Conservation (phyloP, 2,888 invertebrate species). For the Dorcus parallelipipedus region DNA sequence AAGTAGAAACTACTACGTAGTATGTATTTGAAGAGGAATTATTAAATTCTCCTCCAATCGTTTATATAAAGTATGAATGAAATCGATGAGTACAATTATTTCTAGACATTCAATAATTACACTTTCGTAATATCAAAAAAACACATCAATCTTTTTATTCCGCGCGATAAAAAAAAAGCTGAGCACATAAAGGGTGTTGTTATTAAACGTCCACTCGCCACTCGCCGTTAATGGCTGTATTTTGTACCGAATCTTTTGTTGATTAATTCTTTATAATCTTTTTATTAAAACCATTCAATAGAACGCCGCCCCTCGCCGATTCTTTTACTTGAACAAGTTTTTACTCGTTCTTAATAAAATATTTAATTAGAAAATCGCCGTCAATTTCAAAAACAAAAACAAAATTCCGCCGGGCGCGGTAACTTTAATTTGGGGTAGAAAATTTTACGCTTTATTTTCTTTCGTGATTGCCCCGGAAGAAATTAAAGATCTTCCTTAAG, state of each 20-base stretch:
- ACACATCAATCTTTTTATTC: neutral
- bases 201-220: neutral
- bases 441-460: neutral
- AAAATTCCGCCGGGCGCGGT: no score
- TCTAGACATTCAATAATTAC: no score
- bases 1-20: no score
- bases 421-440: no score
- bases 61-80: neutral
- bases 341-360: no score
- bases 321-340: no score
- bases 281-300: neutral
- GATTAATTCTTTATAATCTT: neutral
- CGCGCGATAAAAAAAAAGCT: no score
- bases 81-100: neutral
- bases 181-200: neutral
- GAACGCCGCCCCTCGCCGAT: no score
- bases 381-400: no score
- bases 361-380: no score
- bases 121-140: neutral
- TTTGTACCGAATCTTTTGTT: neutral
- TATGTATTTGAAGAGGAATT: neutral
- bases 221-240: neutral
- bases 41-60: neutral
- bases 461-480: neutral
- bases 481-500: neutral